phyloP scores from a whole-genome alignment of 2,113 vertebrate species.

The Garra rufa region DNA sequence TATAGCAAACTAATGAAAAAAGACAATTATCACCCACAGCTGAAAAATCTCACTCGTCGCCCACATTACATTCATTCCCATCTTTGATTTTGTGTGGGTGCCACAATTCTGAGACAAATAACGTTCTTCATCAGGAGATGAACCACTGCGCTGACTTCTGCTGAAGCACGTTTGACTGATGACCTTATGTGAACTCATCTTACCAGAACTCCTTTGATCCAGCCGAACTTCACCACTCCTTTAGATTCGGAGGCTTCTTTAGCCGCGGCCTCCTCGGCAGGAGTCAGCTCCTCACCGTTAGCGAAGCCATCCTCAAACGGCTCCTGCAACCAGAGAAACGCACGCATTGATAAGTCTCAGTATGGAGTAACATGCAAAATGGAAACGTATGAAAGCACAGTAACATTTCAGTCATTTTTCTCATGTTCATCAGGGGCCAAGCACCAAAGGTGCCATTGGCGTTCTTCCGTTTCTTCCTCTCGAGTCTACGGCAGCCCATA shows the following conservation, averaged over 20 bases:
- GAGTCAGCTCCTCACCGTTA: slow-evolving; percentile 92
- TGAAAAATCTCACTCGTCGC: slow-evolving; percentile 46
- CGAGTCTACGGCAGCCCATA: too few species aligned
- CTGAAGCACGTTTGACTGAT: background rate
- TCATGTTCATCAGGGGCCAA: too few species aligned
- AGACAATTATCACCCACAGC: slow-evolving; percentile 47
- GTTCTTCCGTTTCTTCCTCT: too few species aligned
- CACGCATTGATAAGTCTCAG: background rate
- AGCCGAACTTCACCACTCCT: slow-evolving; percentile 96
- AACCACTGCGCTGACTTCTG: background rate
- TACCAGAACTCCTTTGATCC: slow-evolving; percentile 98
- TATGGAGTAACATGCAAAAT: background rate
- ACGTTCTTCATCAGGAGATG: too few species aligned
- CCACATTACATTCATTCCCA: slow-evolving; percentile 33
- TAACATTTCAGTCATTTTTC: background rate
- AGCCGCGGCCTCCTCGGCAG: slow-evolving; percentile 87
- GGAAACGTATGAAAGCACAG: background rate
- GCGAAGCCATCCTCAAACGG: slow-evolving; percentile 97
- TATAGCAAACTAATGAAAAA: slow-evolving; percentile 30
- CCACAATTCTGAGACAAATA: background rate
- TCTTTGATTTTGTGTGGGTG: slow-evolving; percentile 4
- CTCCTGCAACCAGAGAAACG: slow-evolving; percentile 77
- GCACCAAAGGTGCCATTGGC: too few species aligned
- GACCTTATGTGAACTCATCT: background rate
- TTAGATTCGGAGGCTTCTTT: slow-evolving; percentile 88